phyloP scores from a whole-genome alignment of 2,888 invertebrate species.

The Sisyra terminalis region DNA sequence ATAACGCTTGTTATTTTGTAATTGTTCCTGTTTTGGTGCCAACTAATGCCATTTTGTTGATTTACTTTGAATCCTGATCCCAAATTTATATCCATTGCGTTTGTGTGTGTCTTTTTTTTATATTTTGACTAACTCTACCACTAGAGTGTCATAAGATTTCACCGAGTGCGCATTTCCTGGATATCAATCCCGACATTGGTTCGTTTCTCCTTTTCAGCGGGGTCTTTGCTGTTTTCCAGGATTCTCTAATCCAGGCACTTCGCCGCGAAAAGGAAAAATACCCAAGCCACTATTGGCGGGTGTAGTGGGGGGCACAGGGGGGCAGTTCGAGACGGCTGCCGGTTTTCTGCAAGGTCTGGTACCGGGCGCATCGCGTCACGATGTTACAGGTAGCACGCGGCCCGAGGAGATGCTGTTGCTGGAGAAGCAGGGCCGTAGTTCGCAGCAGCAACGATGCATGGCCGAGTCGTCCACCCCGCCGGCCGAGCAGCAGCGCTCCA shows the following conservation, averaged over 20 bases:
- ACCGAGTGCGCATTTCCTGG: conserved; percentile 22
- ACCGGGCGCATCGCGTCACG: conserved; percentile 24
- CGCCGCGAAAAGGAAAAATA: conserved; percentile 60
- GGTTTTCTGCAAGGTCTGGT: conserved; percentile 26
- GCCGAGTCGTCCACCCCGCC: conserved; percentile 6
- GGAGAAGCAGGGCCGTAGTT: conserved; percentile 61
- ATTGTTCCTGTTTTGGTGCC: too few relatives aligned
- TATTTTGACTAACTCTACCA: conserved; percentile 10
- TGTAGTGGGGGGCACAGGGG: conserved; percentile 34
- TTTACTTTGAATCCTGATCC: not conserved
- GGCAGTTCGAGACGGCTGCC: conserved; percentile 20
- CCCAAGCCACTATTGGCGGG: conserved; percentile 57
- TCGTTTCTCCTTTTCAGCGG: conserved; percentile 51
- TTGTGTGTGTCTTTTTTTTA: conserved; percentile 4
- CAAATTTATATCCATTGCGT: not conserved
- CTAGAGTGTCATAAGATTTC: conserved; percentile 11
- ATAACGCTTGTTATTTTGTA: too few relatives aligned
- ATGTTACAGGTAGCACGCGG: conserved; percentile 28
- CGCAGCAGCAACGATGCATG: conserved; percentile 42
- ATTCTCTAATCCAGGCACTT: conserved; percentile 59
- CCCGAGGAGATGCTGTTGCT: conserved; percentile 56
- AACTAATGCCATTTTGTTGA: too few relatives aligned
- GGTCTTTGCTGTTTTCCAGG: conserved; percentile 76
- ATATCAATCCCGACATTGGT: conserved; percentile 27
- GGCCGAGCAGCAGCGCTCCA: conserved; percentile 5